phyloP scores from a whole-genome alignment of 1,140 invertebrate species.

The Aphaenogaster floridana region DNA sequence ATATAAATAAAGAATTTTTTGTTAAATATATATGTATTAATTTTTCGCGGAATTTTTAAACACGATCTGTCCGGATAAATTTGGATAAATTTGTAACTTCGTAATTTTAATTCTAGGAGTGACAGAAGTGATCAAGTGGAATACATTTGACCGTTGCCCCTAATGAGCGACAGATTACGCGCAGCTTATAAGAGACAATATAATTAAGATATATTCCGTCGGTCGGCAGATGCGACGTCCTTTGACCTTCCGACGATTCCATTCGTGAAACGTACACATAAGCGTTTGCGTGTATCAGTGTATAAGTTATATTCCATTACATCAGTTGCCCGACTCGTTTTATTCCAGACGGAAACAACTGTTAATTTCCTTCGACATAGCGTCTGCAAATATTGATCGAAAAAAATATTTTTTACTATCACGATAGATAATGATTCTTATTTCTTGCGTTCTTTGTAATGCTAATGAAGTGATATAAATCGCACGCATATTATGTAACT shows the following conservation, averaged over 20 bases:
- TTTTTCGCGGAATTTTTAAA: not conserved
- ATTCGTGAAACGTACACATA: slow-evolving; percentile 61
- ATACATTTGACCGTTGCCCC: not conserved
- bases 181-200: slow-evolving; percentile 73
- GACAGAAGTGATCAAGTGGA: not conserved
- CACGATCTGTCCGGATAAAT: no score
- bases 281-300: not conserved
- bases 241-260: slow-evolving; percentile 82
- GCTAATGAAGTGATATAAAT: not conserved
- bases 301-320: slow-evolving; percentile 54
- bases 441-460: slow-evolving; percentile 18
- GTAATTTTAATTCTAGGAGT: not conserved
- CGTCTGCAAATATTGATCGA: slow-evolving; percentile 4
- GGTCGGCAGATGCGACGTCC: slow-evolving; percentile 67
- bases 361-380: slow-evolving; percentile 2
- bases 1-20: no score
- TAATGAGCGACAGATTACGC: slow-evolving; percentile 37
- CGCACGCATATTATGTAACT: slow-evolving; percentile 37
- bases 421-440: slow-evolving; percentile 15
- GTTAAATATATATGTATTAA: not conserved
- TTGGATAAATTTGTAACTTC: not conserved
- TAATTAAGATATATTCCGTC: slow-evolving; percentile 74
- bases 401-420: slow-evolving; percentile 20
- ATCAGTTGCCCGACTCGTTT: slow-evolving; percentile 26
- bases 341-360: slow-evolving; percentile 13